A percentile compares a stretch with the other conserved stretches of the same genome.
Conservation (phyloP, 2,797 vertebrate genomes). For the Carduelis carduelis region DNA sequence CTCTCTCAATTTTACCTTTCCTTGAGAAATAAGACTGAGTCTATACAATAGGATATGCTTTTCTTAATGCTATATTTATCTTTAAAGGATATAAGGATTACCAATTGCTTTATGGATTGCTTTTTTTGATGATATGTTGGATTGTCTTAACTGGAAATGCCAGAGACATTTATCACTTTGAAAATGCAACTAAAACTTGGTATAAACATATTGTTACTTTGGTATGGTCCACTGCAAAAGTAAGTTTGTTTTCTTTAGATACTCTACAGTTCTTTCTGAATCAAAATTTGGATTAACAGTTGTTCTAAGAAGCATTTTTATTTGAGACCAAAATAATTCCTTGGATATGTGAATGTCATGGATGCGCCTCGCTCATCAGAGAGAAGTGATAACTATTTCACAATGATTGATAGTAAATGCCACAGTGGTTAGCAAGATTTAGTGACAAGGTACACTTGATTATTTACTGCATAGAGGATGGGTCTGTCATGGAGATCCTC, state of each 20-base stretch:
- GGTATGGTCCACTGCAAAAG: not conserved
- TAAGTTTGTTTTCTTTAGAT: not conserved
- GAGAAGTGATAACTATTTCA: not conserved
- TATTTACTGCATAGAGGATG: not conserved
- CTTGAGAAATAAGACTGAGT: not conserved
- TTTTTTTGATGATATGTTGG: not conserved
- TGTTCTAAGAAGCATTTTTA: not conserved
- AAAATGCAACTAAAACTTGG: not conserved
- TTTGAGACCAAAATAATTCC: not conserved
- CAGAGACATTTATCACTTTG: not conserved
- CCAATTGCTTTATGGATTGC: not conserved
- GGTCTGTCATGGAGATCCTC: not conserved
- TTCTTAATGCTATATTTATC: not conserved
- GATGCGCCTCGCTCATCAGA: accelerated
- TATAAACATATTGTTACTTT: not conserved
- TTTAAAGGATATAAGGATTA: not conserved
- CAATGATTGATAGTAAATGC: not conserved
- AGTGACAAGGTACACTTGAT: not conserved
- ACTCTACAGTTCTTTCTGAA: not conserved
- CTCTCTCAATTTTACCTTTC: not conserved
- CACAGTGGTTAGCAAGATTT: no score
- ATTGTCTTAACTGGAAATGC: not conserved
- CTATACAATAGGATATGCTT: not conserved
- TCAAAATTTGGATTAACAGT: not conserved
- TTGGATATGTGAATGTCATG: not conserved